Conservation (phyloP, 2,797 vertebrate genomes). For the Sebastes taczanowskii region DNA sequence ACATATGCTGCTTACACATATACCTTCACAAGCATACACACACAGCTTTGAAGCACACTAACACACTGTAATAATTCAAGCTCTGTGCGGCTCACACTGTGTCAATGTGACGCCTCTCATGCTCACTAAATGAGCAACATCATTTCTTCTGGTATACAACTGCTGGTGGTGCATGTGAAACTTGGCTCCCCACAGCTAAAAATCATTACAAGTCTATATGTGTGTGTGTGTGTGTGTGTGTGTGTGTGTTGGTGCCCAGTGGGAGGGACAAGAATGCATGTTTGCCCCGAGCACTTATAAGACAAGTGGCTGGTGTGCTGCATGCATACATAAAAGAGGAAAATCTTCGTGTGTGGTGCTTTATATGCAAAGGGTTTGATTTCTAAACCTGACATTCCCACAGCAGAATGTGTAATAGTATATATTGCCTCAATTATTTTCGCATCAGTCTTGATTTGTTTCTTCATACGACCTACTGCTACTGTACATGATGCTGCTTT, state of each 20-base stretch:
- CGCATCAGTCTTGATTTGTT: background rate
- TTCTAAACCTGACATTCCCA: background rate
- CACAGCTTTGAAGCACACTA: background rate
- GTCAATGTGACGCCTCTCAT: constrained; percentile 3
- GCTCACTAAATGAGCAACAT: constrained; percentile 38
- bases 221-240: background rate
- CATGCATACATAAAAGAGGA: constrained; percentile 19
- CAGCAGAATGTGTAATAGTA: background rate
- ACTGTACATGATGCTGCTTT: background rate
- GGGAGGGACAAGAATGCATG: constrained; percentile 40
- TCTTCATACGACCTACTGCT: background rate
- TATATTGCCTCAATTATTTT: background rate
- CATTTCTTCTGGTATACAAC: constrained; percentile 38
- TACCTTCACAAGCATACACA: background rate
- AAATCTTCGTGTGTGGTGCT: background rate
- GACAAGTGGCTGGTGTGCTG: constrained; percentile 12
- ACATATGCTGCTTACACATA: background rate
- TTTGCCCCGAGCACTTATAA: constrained; percentile 25
- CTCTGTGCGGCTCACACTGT: background rate
- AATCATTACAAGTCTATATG: constrained; percentile 60
- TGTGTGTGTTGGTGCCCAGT: constrained; percentile 47
- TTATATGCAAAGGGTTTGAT: background rate
- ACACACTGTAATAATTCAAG: background rate
- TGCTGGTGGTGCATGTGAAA: constrained; percentile 39
- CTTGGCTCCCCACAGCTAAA: constrained; percentile 50